phyloP scores from a whole-genome alignment of 2,888 invertebrate species.

The Tineola bisselliella region DNA sequence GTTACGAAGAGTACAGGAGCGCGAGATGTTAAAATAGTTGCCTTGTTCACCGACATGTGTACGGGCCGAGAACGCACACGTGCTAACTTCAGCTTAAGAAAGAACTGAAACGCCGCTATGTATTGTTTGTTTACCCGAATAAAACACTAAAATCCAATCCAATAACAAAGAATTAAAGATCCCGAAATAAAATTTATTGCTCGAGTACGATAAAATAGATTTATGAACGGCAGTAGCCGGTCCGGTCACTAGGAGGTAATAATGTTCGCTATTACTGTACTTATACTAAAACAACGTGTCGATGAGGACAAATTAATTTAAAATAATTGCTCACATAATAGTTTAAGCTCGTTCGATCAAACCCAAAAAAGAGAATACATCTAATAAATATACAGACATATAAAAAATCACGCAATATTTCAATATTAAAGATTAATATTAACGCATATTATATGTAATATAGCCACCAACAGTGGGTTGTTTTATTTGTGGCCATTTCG shows the following conservation, averaged over 20 bases:
- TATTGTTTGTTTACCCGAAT: slow-evolving; percentile 68
- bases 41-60: background rate
- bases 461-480: slow-evolving; percentile 13
- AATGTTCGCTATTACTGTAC: slow-evolving; percentile 44
- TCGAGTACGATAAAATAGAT: slow-evolving; percentile 66
- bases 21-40: slow-evolving; percentile 16
- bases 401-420: background rate
- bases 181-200: slow-evolving; percentile 69
- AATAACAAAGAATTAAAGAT: slow-evolving; percentile 70
- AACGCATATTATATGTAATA: background rate
- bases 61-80: slow-evolving; percentile 36
- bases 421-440: background rate
- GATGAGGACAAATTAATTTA: slow-evolving; percentile 15
- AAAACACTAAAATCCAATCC: slow-evolving; percentile 69
- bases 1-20: slow-evolving; percentile 42
- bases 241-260: slow-evolving; percentile 33
- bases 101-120: slow-evolving; percentile 54
- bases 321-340: too few relatives aligned
- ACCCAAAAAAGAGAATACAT: too few relatives aligned
- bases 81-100: slow-evolving; percentile 41
- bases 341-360: too few relatives aligned
- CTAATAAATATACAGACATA: background rate
- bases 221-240: slow-evolving; percentile 48
- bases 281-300: background rate
- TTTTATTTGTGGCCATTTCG: slow-evolving; percentile 23